Conservation (phyloP, 2,113 vertebrate species). For the Typhlomys cinereus region DNA sequence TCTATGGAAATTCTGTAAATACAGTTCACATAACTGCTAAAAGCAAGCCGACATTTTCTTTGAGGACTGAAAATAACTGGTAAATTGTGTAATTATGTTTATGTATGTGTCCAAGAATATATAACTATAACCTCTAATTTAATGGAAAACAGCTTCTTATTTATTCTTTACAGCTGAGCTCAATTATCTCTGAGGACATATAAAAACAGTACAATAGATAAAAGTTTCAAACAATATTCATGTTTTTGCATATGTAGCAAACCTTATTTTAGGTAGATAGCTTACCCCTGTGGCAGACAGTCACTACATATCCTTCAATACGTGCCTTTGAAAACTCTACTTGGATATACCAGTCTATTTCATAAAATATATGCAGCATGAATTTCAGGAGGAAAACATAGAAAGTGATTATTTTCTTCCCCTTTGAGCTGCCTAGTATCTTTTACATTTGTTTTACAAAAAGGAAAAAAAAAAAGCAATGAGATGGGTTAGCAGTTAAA, state of each 20-base stretch:
- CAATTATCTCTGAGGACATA: background rate
- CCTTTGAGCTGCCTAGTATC: background rate
- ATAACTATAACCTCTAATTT: background rate
- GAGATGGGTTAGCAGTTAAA: too few species aligned
- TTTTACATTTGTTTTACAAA: background rate
- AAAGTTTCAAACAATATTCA: background rate
- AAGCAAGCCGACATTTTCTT: background rate
- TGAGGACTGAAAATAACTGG: slow-evolving; percentile 5
- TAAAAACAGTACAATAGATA: background rate
- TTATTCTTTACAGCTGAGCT: background rate
- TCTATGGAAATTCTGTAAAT: background rate
- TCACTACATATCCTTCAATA: background rate
- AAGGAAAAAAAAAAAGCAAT: too few species aligned
- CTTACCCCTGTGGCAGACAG: background rate
- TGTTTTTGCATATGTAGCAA: background rate
- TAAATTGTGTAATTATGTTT: background rate
- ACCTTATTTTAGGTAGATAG: background rate
- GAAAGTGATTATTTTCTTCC: background rate
- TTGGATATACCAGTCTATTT: background rate
- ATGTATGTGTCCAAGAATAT: background rate
- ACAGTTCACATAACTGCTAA: background rate
- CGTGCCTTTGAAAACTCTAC: background rate
- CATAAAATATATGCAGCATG: background rate
- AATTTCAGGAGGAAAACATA: background rate
- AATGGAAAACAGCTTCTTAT: background rate